phyloP scores from a whole-genome alignment of 92 coral and sea anemone species.

The Virgularia gustaviana region DNA sequence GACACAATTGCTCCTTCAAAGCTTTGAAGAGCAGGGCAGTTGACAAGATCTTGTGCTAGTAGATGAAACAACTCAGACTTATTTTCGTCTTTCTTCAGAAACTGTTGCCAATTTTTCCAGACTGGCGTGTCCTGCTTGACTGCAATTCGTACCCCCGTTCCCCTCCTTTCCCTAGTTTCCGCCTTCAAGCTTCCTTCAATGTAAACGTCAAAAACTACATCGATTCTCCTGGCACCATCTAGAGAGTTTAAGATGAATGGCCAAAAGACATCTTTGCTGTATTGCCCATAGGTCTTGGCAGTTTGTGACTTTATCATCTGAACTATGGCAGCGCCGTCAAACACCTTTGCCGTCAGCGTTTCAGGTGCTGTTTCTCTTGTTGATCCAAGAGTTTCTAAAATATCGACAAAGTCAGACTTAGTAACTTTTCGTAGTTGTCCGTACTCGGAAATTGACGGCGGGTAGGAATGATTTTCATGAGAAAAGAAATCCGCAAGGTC shows the following conservation, averaged over 20 bases:
- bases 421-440: constrained; percentile 6
- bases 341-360: not conserved
- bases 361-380: not conserved
- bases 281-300: constrained; percentile 9
- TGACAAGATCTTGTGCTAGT: not conserved
- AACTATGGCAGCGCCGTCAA: constrained; percentile 17
- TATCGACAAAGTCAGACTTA: constrained; percentile 9
- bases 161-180: constrained; percentile 11
- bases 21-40: not conserved
- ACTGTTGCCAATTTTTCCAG: not conserved
- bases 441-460: constrained; percentile 1
- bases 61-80: not conserved
- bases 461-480: constrained; percentile 16
- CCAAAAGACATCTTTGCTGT: constrained; percentile 14
- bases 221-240: not conserved
- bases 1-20: constrained; percentile 7
- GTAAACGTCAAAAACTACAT: constrained; percentile 13
- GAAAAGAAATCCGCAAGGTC: constrained; percentile 5
- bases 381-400: not conserved
- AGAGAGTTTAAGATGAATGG: constrained; percentile 7
- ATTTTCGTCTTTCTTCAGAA: not conserved
- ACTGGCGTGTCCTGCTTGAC: constrained; percentile 4
- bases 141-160: not conserved
- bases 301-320: not conserved
- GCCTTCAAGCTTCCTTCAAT: not conserved